Conservation (phyloP, 2,797 vertebrate species). For the Squalus acanthias region DNA sequence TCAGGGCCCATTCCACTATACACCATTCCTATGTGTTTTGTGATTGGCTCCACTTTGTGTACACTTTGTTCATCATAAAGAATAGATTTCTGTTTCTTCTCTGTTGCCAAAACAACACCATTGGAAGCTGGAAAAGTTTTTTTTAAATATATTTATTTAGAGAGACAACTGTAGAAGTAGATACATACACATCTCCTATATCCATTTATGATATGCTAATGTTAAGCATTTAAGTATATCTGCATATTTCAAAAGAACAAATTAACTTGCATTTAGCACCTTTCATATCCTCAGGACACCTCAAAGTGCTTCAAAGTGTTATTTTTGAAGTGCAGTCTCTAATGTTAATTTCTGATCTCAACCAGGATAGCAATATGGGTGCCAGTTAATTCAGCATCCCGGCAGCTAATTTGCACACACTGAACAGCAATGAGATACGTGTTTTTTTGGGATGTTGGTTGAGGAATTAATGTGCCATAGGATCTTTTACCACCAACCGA, state of each 20-base stretch:
- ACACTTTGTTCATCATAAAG: slow-evolving; percentile 96
- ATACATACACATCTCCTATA: neutral
- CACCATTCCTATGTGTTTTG: slow-evolving; percentile 97
- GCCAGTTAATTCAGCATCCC: neutral
- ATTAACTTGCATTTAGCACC: neutral
- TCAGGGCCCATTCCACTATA: slow-evolving; percentile 99
- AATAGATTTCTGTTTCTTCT: slow-evolving; percentile 98
- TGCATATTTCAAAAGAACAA: neutral
- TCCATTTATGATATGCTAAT: neutral
- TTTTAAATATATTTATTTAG: neutral
- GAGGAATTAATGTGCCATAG: neutral
- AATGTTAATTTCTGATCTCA: neutral
- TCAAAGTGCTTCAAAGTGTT: neutral
- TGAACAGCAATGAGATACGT: neutral
- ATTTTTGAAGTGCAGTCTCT: neutral
- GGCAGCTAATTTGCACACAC: neutral
- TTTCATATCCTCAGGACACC: neutral
- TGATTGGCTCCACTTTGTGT: slow-evolving; percentile 98
- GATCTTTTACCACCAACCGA: neutral
- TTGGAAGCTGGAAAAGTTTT: slow-evolving; percentile 76
- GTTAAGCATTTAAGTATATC: neutral
- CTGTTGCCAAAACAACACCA: slow-evolving; percentile 93
- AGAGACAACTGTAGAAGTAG: neutral
- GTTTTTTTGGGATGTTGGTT: neutral
- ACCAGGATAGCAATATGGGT: neutral